Evolutionary conservation across 2,888 invertebrate genomes (phyloP), one percentile per base, ranked within the genome.

Genomic region (Thymelicus sylvestris): DNA sequence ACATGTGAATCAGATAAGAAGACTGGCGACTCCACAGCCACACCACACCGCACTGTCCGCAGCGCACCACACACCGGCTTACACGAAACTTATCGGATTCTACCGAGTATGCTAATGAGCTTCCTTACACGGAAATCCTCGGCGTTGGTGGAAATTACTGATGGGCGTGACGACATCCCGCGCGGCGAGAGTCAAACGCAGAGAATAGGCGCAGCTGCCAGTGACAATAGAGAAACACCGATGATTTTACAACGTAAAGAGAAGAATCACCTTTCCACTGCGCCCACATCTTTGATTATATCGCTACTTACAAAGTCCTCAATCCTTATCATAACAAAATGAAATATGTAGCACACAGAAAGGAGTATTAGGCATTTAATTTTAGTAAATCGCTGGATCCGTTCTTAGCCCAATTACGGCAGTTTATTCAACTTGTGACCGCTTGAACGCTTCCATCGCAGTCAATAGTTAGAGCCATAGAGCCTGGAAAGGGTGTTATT

Each of bases 61-160:
- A 61, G 19, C 19, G 19, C 57, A 44, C 44, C 44, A 44, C 41
- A 12, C 44, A 19, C 47, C 59, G 57, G 10, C 41, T 24, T 19
- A 50, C 67, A 67, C 61, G 41, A 57, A 44, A 52, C 67, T 67
- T 67, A 67, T 67, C 67, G 67, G 50, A 60, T 13, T 52, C 61
- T 59, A 12, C 50, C 50, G 64, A 15, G 59, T 55, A 55, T 67
- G 61, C 38, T 41, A 67, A 62, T 67, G 66, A 24, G 52, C 52
- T 44, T 67, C 67, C 62, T 62, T 67, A 44, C 12, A 62, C 44
- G 67, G 67, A 44, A 19, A 10, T 61, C 50, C 41, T 15, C 31
- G 50, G 62, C 62, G 31, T 41, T 52, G 52, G 41, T 52, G 19
- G 31, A 59, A 47, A 61, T 50, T 67, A 67, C 52, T 52, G 60